Percentiles rank a stretch among this genome's conserved stretches.
Conservation (phyloP, 1,140 invertebrate species). For the Dinothrombium tinctorium region DNA sequence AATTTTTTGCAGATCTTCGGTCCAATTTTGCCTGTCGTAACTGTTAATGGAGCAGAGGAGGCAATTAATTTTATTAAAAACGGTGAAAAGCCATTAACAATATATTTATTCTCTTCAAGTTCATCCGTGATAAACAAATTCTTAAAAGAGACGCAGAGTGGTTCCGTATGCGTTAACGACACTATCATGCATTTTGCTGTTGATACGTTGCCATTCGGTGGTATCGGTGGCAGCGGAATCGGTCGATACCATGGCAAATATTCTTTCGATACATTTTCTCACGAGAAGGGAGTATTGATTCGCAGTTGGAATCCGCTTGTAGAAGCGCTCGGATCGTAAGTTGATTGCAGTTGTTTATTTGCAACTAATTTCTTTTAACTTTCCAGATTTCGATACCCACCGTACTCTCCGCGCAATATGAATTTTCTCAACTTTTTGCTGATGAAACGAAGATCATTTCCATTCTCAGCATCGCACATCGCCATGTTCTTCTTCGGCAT, state of each 20-base stretch:
- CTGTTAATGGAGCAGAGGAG: slow-evolving; percentile 19
- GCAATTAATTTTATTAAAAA: slow-evolving; percentile 17
- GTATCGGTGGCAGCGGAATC: slow-evolving; percentile 32
- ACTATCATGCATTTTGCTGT: slow-evolving; percentile 57
- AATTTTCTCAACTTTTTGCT: too few species aligned
- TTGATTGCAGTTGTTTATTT: too few species aligned
- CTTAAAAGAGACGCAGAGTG: slow-evolving; percentile 48
- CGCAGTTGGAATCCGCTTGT: slow-evolving; percentile 16
- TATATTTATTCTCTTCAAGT: slow-evolving; percentile 17
- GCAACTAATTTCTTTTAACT: too few species aligned
- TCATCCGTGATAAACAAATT: slow-evolving; percentile 31
- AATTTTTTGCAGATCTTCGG: slow-evolving; percentile 31
- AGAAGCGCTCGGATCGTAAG: slow-evolving; percentile 15
- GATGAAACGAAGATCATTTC: too few species aligned
- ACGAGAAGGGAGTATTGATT: slow-evolving; percentile 25
- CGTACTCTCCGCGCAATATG: too few species aligned
- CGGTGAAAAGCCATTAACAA: slow-evolving; percentile 16
- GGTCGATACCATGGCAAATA: slow-evolving; percentile 32
- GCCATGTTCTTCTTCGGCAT: too few species aligned
- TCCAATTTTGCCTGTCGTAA: slow-evolving; percentile 25
- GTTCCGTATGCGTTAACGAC: slow-evolving; percentile 68
- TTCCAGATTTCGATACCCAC: too few species aligned
- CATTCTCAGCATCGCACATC: too few species aligned
- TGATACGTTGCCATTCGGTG: slow-evolving; percentile 27
- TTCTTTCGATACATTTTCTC: slow-evolving; percentile 31